phyloP scores from a whole-genome alignment of 2,888 invertebrate genomes.

The Sialis fuliginosa region DNA sequence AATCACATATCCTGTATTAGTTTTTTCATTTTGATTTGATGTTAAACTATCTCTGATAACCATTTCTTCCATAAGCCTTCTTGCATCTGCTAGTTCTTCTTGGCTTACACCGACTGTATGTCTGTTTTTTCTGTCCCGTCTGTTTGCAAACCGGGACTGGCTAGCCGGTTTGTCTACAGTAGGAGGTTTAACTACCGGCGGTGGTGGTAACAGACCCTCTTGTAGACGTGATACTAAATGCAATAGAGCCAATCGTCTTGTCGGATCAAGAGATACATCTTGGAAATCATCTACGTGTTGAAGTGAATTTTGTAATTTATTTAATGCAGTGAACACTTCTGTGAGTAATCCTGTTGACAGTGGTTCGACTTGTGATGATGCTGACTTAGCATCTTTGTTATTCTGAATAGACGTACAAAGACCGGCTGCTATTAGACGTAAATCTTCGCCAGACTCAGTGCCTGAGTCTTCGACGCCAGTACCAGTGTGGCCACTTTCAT shows the following conservation, averaged over 20 bases:
- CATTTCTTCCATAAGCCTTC: slow-evolving; percentile 53
- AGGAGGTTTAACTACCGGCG: slow-evolving; percentile 6
- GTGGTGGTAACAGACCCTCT: slow-evolving; percentile 29
- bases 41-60: slow-evolving; percentile 22
- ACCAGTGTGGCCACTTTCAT: slow-evolving; percentile 21
- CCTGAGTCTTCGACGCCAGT: slow-evolving; percentile 40
- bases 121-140: slow-evolving; percentile 40
- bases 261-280: slow-evolving; percentile 26
- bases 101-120: slow-evolving; percentile 73
- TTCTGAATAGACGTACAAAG: slow-evolving; percentile 31
- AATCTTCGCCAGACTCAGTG: slow-evolving; percentile 52
- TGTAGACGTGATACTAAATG: slow-evolving; percentile 52
- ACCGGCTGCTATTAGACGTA: slow-evolving; percentile 33
- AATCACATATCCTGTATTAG: slow-evolving; percentile 14
- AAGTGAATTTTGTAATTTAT: slow-evolving; percentile 54
- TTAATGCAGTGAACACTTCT: slow-evolving; percentile 62
- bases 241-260: slow-evolving; percentile 40
- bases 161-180: slow-evolving; percentile 15
- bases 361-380: slow-evolving; percentile 20
- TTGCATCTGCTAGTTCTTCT: slow-evolving; percentile 63
- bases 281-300: slow-evolving; percentile 28
- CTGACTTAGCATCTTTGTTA: slow-evolving; percentile 22
- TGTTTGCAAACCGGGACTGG: slow-evolving; percentile 30
- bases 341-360: slow-evolving; percentile 40
- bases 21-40: neutral